Percentiles rank a stretch among this genome's conserved stretches.
These are phyloP conservation scores for Physeter macrocephalus DNA, from an alignment of 2,113 vertebrate species.

Conservation along the genomic window DNA sequence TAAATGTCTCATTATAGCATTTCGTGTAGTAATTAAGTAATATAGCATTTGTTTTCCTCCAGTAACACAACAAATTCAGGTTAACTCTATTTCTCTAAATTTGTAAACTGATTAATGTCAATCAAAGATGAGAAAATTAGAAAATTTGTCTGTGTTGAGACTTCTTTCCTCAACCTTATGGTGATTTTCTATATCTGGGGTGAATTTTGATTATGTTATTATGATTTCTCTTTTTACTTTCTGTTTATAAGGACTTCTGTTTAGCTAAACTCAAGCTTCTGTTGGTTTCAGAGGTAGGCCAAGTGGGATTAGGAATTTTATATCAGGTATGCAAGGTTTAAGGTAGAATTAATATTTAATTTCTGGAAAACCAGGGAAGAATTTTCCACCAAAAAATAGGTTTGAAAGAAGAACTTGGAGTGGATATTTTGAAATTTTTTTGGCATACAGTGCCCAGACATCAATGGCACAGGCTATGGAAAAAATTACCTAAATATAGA, in stretches of 20 bases:
- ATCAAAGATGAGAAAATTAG: not conserved
- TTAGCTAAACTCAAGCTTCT: not conserved
- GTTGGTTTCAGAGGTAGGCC: not conserved
- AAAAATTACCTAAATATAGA: not conserved
- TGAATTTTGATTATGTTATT: slow-evolving; percentile 11
- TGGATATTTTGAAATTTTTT: not conserved
- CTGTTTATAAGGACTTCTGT: not conserved
- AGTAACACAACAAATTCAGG: not conserved
- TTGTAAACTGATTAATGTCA: not conserved
- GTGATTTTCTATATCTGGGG: not conserved
- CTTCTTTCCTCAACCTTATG: not conserved
- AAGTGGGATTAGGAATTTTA: not conserved
- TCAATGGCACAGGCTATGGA: not conserved
- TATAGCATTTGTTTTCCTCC: not conserved
- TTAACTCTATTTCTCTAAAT: not conserved
- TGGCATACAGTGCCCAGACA: not conserved
- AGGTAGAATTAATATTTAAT: not conserved
- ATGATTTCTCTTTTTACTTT: not conserved
- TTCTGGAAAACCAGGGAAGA: not conserved
- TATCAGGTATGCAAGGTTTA: not conserved
- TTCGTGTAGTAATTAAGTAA: not conserved
- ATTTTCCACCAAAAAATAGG: not conserved
- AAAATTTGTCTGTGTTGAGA: not conserved
- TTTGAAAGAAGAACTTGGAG: not conserved
- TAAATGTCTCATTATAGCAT: not conserved